A percentile compares a stretch with the other conserved stretches of the same genome.
phyloP scores from a whole-genome alignment of 2,888 invertebrate genomes.

The Troilus luridus region DNA sequence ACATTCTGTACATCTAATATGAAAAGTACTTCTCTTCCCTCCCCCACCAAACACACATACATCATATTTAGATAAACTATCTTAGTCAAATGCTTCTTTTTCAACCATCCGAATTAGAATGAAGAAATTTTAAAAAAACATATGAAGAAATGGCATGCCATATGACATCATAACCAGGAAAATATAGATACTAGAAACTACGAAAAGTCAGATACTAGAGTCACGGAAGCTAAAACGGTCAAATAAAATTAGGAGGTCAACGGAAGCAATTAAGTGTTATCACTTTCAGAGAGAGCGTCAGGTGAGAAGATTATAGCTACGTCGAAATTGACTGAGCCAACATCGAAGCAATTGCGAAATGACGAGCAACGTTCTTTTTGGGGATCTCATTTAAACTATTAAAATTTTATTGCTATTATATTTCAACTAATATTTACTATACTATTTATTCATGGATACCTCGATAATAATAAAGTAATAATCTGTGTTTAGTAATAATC shows the following conservation, averaged over 20 bases:
- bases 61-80: neutral
- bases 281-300: neutral
- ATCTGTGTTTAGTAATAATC: no score
- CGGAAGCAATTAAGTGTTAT: neutral
- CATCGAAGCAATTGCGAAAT: neutral
- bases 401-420: no score
- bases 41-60: no score
- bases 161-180: slow-evolving; percentile 14
- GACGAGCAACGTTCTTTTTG: no score
- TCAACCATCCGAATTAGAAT: neutral
- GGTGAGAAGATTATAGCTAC: neutral
- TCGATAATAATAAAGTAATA: no score
- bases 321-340: neutral
- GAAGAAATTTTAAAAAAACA: neutral
- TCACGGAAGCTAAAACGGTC: neutral
- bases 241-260: neutral
- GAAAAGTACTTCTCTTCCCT: no score
- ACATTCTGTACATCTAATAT: no score
- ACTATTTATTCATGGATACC: no score
- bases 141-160: neutral
- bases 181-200: neutral
- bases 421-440: no score
- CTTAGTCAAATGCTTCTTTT: neutral
- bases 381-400: no score
- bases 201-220: neutral